Percentiles rank a stretch among this genome's conserved stretches.
These are phyloP conservation scores for Oppia nitens DNA, from an alignment of 1,140 invertebrate genomes.

Conservation along the genomic window DNA sequence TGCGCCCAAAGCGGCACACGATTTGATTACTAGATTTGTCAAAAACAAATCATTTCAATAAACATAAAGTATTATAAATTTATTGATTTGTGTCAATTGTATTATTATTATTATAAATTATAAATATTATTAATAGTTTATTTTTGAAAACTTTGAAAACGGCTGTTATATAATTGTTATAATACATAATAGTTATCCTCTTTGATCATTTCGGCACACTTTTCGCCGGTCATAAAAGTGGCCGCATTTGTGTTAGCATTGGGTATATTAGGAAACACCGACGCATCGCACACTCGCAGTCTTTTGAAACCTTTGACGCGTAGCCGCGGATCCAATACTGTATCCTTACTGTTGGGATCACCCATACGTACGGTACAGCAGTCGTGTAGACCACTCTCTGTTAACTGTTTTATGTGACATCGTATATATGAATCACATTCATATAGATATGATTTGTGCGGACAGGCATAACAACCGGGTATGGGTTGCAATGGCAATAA, in stretches of 20 bases:
- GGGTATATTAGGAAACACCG: conserved; percentile 19
- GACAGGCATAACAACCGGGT: conserved; percentile 48
- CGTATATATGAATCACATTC: conserved; percentile 55
- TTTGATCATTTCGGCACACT: conserved; percentile 54
- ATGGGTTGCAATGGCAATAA: conserved; percentile 9
- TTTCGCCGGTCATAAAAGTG: conserved; percentile 70
- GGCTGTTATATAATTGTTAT: too few relatives aligned
- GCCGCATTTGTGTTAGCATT: conserved; percentile 45
- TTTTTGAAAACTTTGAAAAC: too few relatives aligned
- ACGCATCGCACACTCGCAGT: conserved; percentile 20
- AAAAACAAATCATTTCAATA: too few relatives aligned
- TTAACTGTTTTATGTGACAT: conserved; percentile 48
- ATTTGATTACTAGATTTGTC: conserved; percentile 58
- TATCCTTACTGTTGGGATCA: conserved; percentile 41
- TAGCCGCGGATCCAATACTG: conserved; percentile 41
- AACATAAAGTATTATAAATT: too few relatives aligned
- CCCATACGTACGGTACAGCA: conserved; percentile 74
- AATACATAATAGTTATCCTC: too few relatives aligned
- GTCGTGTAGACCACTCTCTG: conserved; percentile 57
- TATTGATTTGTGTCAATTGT: too few relatives aligned
- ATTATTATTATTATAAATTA: too few relatives aligned
- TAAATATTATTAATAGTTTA: too few relatives aligned
- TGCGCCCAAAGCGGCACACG: conserved; percentile 55
- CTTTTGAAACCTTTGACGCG: conserved; percentile 18
- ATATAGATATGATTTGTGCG: conserved; percentile 38